Evolutionary conservation across 2,113 vertebrate species (phyloP).

Genomic region (Toxotes chatareus): DNA sequence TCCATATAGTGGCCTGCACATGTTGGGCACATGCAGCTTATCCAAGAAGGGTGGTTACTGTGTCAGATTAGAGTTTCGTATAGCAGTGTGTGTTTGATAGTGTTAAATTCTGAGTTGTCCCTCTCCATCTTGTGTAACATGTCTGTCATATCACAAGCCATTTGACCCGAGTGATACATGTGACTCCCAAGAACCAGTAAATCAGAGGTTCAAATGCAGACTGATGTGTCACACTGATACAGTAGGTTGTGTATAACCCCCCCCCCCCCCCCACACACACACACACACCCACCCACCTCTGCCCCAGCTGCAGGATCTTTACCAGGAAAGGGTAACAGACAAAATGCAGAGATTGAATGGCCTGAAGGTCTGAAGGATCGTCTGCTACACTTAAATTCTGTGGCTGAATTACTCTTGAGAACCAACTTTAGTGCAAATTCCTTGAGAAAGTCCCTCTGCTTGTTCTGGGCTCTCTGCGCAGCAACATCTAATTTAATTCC

Average conservation of each 20-base stretch:
- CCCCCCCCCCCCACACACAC: too few relatives aligned
- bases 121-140: slow-evolving; percentile 19
- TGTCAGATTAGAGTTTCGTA: background rate
- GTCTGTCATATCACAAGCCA: slow-evolving; percentile 26
- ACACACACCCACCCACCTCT: too few relatives aligned
- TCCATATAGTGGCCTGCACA: background rate
- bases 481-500: slow-evolving; percentile 66
- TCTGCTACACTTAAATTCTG: slow-evolving; percentile 10
- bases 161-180: slow-evolving; percentile 32
- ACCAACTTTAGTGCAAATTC: slow-evolving; percentile 35
- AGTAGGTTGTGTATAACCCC: slow-evolving; percentile 8
- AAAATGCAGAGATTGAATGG: slow-evolving; percentile 40
- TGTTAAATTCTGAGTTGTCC: slow-evolving; percentile 13
- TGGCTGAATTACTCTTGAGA: slow-evolving; percentile 42
- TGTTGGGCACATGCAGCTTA: slow-evolving; percentile 1
- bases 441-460: slow-evolving; percentile 52
- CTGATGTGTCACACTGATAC: slow-evolving; percentile 44
- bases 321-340: slow-evolving; percentile 45
- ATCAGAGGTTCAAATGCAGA: slow-evolving; percentile 56
- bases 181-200: slow-evolving; percentile 56
- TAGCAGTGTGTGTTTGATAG: slow-evolving; percentile 3
- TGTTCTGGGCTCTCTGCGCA: slow-evolving; percentile 31
- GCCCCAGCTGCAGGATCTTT: background rate
- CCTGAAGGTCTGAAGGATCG: slow-evolving; percentile 1
- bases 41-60: background rate